Evolutionary conservation across 1,140 invertebrate species (phyloP).

Genomic region (Maniola jurtina): DNA sequence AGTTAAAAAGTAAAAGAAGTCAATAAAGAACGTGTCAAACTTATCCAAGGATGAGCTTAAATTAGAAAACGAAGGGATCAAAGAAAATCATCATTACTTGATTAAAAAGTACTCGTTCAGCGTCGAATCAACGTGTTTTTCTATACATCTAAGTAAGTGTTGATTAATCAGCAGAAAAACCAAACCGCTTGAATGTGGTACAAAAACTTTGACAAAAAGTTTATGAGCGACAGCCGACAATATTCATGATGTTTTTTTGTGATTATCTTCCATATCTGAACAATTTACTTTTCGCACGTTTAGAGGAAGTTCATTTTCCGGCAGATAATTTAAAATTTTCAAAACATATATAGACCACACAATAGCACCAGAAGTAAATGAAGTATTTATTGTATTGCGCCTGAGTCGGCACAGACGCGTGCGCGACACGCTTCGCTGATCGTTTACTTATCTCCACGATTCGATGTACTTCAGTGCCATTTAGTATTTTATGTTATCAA

Average conservation of each 20-base stretch:
- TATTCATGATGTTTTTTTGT: not conserved
- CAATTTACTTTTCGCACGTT: too few species aligned
- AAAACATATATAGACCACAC: too few species aligned
- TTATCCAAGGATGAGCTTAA: not conserved
- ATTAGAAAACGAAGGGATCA: not conserved
- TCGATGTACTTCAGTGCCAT: constrained; percentile 1
- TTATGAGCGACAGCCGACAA: not conserved
- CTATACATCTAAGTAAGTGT: not conserved
- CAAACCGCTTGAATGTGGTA: not conserved
- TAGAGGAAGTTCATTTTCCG: too few species aligned
- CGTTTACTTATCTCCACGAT: constrained; percentile 13
- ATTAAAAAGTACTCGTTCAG: not conserved
- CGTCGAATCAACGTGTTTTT: not conserved
- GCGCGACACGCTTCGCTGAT: constrained; percentile 12
- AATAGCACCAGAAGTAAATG: too few species aligned
- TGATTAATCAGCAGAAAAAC: not conserved
- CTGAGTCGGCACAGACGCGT: not conserved
- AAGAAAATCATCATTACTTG: not conserved
- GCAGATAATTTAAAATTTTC: too few species aligned
- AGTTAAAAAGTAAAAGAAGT: not conserved
- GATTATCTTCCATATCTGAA: not conserved
- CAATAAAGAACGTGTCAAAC: not conserved
- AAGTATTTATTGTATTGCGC: not conserved
- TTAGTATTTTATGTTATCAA: not conserved
- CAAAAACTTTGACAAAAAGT: not conserved